Base-by-base conservation (phyloP, 37 sponge, comb jelly and placozoan species). In the Beroe forskalii region DNA sequence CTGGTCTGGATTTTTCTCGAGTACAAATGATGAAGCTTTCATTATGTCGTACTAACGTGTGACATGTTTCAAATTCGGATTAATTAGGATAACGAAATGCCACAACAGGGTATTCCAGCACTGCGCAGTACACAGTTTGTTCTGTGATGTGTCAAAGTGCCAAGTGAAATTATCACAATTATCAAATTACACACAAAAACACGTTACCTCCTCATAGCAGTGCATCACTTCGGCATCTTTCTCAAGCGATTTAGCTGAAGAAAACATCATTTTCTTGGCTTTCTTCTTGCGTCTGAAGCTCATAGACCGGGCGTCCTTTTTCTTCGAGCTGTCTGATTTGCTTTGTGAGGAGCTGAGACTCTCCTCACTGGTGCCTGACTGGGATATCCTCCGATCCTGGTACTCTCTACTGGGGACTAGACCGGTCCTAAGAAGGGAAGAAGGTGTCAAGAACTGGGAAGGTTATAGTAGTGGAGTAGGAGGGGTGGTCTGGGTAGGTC, bases 261-360 rank as follows among this genome's bases (percentile, higher is more conserved):
- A 80, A 80, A 80, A 80, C 86, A 80, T 80, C 55, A 80, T 80
- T 25, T 80, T 80, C 55, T 80, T 80, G 24, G 86, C 86, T 23
- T 80, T 80, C 86, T 80, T 80, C 86, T 80, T 80, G 1, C 86
- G 12, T 80, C 86, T 80, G 20, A 80, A 80, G 20, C 86, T 80
- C 30, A 80, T 9, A 30, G 86, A 80, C 48, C 27, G 8, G 6
- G 37, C n/a, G 55, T 80, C 86, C 27, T 80, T 80, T 30, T 44
- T 41, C 4, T 44, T 41, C 12, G 86, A 80, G 27, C 55, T 41
- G 12, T 48, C 55, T 1, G 27, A 27, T 36, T 69, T 69, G 38
- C 72, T 69, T 17, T 69, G 72, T 25, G 86, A 80, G 48, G 86
- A 80, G 30, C 38, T 35, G 37, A 80, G 40, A 27, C 55, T 44